Conservation (phyloP, 2,888 invertebrate genomes). For the Dimorphilus gyrociliatus region DNA sequence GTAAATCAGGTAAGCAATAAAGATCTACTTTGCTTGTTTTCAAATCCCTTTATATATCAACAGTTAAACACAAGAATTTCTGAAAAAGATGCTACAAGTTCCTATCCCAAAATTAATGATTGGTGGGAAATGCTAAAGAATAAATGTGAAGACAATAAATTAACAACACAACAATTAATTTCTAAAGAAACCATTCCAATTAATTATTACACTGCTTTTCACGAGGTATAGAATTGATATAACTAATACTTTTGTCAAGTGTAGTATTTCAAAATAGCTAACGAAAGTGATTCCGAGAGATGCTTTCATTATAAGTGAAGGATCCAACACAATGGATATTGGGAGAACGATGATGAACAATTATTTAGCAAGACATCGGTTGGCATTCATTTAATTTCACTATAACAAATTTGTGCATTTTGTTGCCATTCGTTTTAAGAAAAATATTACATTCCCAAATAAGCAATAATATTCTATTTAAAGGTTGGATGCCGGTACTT, state of each 20-base stretch:
- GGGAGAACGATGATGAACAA: constrained; percentile 75
- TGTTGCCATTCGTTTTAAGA: background rate
- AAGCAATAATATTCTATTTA: constrained; percentile 1
- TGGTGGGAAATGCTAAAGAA: constrained; percentile 62
- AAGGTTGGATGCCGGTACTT: constrained; percentile 82
- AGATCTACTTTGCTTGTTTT: too few relatives aligned
- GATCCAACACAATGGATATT: constrained; percentile 97
- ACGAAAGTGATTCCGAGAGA: constrained; percentile 42
- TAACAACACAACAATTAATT: constrained; percentile 50
- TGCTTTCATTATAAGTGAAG: constrained; percentile 82
- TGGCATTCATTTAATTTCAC: too few relatives aligned
- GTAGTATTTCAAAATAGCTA: constrained; percentile 14
- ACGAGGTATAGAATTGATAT: constrained; percentile 57
- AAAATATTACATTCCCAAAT: background rate
- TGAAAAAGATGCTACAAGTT: background rate
- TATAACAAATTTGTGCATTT: background rate
- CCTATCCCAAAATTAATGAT: constrained; percentile 19
- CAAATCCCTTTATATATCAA: too few relatives aligned
- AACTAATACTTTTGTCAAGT: constrained; percentile 42
- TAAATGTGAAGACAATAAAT: constrained; percentile 55
- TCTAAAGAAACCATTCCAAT: constrained; percentile 59
- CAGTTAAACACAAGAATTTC: background rate
- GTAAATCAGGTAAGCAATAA: constrained; percentile 45
- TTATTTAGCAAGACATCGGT: constrained; percentile 52
- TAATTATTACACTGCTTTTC: constrained; percentile 84